Evolutionary conservation across 2,113 vertebrate species (phyloP).

Genomic region (Oryzias melastigma): DNA sequence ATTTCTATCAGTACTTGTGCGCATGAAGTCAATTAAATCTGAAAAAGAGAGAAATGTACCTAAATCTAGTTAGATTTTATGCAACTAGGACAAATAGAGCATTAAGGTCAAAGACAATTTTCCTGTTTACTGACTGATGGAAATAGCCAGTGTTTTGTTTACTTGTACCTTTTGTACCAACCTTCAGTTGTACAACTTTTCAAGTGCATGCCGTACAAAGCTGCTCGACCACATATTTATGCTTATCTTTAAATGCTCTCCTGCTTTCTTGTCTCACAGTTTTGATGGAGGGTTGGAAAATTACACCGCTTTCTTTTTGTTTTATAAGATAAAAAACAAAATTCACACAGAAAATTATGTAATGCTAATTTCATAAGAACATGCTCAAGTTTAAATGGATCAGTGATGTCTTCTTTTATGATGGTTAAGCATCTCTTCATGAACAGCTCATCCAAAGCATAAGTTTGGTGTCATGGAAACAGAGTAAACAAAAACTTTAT

Average conservation of each 20-base stretch:
- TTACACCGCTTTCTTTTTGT: not conserved
- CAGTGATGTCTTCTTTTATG: not conserved
- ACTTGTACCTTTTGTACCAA: not conserved
- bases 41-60: too few relatives aligned
- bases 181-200: not conserved
- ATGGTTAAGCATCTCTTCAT: constrained; percentile 1
- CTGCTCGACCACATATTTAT: not conserved
- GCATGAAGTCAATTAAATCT: too few relatives aligned
- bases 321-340: not conserved
- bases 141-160: constrained; percentile 18
- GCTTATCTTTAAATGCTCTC: not conserved
- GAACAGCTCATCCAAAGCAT: constrained; percentile 23
- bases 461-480: constrained; percentile 31
- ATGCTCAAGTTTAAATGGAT: constrained; percentile 3
- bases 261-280: not conserved
- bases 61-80: too few relatives aligned
- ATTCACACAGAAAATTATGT: not conserved
- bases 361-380: too few relatives aligned
- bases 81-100: too few relatives aligned
- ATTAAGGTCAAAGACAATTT: too few relatives aligned
- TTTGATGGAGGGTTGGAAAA: not conserved
- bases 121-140: constrained; percentile 1
- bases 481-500: constrained; percentile 42
- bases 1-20: too few relatives aligned
- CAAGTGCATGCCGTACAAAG: not conserved